phyloP scores from a whole-genome alignment of 1,140 invertebrate genomes.

The Marisa cornuarietis region DNA sequence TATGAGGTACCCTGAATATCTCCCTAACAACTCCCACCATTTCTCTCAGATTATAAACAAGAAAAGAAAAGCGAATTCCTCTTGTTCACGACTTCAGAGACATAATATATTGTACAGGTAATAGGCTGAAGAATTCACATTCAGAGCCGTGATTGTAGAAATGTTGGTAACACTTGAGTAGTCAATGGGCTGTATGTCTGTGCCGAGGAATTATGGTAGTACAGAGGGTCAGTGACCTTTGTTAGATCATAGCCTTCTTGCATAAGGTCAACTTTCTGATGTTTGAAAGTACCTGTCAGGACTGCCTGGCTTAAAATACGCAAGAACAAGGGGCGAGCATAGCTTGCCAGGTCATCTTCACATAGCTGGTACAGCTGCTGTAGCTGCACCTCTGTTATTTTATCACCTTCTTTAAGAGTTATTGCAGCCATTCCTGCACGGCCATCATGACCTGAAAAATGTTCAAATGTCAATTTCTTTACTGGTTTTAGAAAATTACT shows the following conservation, averaged over 20 bases:
- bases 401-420: constrained; percentile 64
- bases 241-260: constrained; percentile 87
- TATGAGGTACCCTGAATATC: too few species aligned
- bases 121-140: too few species aligned
- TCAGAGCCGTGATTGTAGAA: constrained; percentile 27
- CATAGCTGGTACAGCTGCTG: constrained; percentile 48
- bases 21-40: too few species aligned
- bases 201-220: constrained; percentile 72
- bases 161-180: constrained; percentile 64
- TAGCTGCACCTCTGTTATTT: constrained; percentile 35
- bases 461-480: not conserved
- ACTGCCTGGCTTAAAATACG: constrained; percentile 69
- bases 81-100: too few species aligned
- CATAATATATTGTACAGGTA: too few species aligned
- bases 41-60: too few species aligned
- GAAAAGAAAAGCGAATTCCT: too few species aligned
- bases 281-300: constrained; percentile 55
- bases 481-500: too few species aligned
- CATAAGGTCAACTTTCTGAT: constrained; percentile 71
- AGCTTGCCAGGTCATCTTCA: constrained; percentile 75
- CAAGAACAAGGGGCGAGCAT: constrained; percentile 88
- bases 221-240: constrained; percentile 80
- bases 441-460: constrained; percentile 80
- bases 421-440: constrained; percentile 94
- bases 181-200: constrained; percentile 74